Evolutionary conservation across 2,888 invertebrate species (phyloP), one percentile per base, ranked within the genome.

Genomic region (Alloplasta piceator): DNA sequence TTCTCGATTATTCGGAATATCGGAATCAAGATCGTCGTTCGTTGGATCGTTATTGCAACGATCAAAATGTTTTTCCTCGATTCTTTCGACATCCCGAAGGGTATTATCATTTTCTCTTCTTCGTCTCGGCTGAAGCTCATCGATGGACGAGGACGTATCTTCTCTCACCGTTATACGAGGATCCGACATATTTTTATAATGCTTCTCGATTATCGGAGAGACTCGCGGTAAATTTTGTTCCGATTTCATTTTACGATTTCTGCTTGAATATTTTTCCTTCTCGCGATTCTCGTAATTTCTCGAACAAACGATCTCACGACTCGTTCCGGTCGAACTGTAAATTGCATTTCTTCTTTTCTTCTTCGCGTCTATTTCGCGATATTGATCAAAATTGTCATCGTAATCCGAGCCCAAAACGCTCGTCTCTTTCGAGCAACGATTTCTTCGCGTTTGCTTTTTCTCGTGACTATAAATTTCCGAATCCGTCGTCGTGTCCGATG

Each of bases 161-260:
- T 70, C 70, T 39, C 78, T 83, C 0, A 58, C 63, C 7, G 84
- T 68, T 48, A 87, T 83, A 38, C 82, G 78, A 1, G 88, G 86
- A 14, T 87, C 87, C 1, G 86, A 86, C 60, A 73, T 83, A 14
- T 82, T 83, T 38, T 68, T 82, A 26, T 83, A 77, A 48, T 83
- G 84, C 41, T 73, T 84, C 4, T n/a, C 48, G 26, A 67, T 56
- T 43, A 75, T 73, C 6, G 48, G 43, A 26, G 36, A 74, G 4
- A 66, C 39, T 4, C 48, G 78, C 6, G 73, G 14, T 36, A 86
- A 73, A 73, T 85, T 83, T 72, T 86, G 82, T 52, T 86, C 86
- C 0, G 84, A 86, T 43, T 85, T 87, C 70, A 85, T 85, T 82
- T 80, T 83, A 0, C 70, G 39, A 14, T 60, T 26, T 26, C 26